Conservation (phyloP, 2,888 invertebrate genomes). For the Blomia tropicalis region DNA sequence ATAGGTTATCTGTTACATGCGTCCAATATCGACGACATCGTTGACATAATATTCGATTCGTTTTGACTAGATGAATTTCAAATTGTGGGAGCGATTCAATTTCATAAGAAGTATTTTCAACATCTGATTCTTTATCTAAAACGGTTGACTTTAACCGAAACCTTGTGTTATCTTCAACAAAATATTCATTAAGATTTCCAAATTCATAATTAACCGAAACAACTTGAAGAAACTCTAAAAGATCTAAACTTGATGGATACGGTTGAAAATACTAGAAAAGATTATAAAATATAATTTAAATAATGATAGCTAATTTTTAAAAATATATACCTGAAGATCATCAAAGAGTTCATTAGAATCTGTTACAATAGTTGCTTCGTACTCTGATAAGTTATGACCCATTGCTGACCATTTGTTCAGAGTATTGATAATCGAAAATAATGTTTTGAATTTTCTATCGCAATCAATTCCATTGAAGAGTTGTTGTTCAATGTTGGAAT, state of each 20-base stretch:
- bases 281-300: not conserved
- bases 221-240: constrained; percentile 3
- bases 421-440: not conserved
- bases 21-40: too few relatives aligned
- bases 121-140: too few relatives aligned
- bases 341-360: not conserved
- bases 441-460: not conserved
- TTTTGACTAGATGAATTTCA: too few relatives aligned
- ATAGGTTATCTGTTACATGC: too few relatives aligned
- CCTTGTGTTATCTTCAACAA: not conserved
- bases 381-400: not conserved
- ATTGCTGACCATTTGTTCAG: not conserved
- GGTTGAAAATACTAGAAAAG: not conserved
- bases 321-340: not conserved
- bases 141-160: too few relatives aligned
- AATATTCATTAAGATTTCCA: not conserved
- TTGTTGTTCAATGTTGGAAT: not conserved
- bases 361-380: not conserved
- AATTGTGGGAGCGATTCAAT: too few relatives aligned
- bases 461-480: not conserved
- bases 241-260: not conserved
- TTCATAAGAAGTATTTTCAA: too few relatives aligned
- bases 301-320: not conserved
- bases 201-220: not conserved
- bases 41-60: too few relatives aligned